A percentile compares a stretch with the other conserved stretches of the same genome.
phyloP scores from a whole-genome alignment of 2,113 vertebrate genomes.

The Macroglossus sobrinus region DNA sequence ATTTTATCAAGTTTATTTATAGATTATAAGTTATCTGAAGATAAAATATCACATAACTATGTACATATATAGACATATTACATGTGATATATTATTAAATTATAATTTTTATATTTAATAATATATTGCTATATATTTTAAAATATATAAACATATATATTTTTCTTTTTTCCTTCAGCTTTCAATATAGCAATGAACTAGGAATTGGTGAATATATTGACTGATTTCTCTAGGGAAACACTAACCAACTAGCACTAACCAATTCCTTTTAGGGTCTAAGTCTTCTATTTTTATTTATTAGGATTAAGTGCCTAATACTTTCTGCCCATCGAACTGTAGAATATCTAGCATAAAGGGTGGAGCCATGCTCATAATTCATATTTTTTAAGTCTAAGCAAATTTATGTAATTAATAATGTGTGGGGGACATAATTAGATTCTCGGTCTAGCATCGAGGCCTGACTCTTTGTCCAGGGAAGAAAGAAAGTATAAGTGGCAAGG shows the following conservation, averaged over 20 bases:
- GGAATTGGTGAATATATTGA: background rate
- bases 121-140: background rate
- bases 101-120: background rate
- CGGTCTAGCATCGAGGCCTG: background rate
- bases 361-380: background rate
- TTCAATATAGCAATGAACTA: background rate
- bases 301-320: background rate
- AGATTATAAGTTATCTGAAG: background rate
- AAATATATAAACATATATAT: background rate
- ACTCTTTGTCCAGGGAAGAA: background rate
- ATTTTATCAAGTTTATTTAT: background rate
- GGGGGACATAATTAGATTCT: slow-evolving; percentile 1
- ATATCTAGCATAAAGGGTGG: background rate
- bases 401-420: background rate
- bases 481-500: background rate
- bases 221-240: background rate
- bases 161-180: background rate
- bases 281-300: background rate
- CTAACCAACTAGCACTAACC: background rate
- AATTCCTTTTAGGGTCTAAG: background rate
- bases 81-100: background rate
- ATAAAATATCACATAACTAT: background rate
- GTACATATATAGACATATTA: background rate
- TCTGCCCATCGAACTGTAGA: background rate
- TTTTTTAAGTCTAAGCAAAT: background rate